Evolutionary conservation across 2,888 invertebrate species (phyloP), one percentile per base, ranked within the genome.

Genomic region (Dexiosoma caninum): DNA sequence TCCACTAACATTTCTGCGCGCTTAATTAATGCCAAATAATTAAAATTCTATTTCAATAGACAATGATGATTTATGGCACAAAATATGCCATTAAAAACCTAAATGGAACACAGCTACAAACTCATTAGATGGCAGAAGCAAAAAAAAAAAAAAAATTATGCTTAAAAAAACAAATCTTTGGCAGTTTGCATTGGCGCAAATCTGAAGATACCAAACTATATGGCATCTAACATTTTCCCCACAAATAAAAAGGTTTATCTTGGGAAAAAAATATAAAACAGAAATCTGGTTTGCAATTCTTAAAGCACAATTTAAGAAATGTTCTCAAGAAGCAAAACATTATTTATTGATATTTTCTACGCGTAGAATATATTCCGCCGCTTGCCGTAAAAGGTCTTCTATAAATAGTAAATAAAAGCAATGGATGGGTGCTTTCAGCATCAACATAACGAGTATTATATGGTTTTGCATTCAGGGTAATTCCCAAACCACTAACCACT

Each of bases 11-110:
- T n/a, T n/a, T n/a, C n/a, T n/a, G n/a, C n/a, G n/a, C n/a, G n/a
- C n/a, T 12, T 14, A 4, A 5, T 23, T 21, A 44, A 19, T 40
- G 46, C 4, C 16, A 10, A 69, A 62, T 53, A 77, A 70, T 77
- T 77, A 70, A 70, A 70, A 55, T 62, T 70, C 69, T 62, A 77
- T 70, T 69, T 53, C 16, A 42, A 51, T 30, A 71, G 30, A 40
- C 49, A 32, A 42, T 62, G 44, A 71, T 60, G 19, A 71, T 60
- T 71, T 60, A 51, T 60, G 60, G 9, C 32, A 12, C 10, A 27
- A 42, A 8, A 32, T 19, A 2, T 42, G 32, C 0, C 27, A 60
- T 23, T 60, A 40, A 27, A 23, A 59, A 40, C 12, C 8, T 23
- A 40, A 51, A 30, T 12, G 16, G 40, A 53, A 53, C 9, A 27